Evolutionary conservation across 2,888 invertebrate species (phyloP).

Genomic region (Meghimatium bilineatum): DNA sequence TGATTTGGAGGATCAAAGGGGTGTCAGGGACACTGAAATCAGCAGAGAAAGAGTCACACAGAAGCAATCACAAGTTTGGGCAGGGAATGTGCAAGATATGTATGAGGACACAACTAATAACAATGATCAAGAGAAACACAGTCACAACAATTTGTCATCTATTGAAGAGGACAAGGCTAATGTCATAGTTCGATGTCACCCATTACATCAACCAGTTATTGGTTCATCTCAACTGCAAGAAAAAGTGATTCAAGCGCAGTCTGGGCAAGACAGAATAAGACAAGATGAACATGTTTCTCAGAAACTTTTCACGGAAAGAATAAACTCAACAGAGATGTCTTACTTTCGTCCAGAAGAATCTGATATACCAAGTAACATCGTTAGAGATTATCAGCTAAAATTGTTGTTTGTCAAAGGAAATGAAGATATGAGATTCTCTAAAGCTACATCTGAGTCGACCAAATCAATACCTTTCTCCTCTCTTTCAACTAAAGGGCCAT

Average conservation of each 20-base stretch:
- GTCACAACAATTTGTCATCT: not conserved
- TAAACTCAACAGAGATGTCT: not conserved
- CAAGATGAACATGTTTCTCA: not conserved
- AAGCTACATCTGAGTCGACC: not conserved
- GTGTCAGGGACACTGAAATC: not conserved
- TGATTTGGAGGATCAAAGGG: too few species aligned
- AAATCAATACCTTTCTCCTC: not conserved
- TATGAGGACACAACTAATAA: not conserved
- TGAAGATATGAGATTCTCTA: not conserved
- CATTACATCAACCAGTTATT: not conserved
- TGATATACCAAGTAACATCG: not conserved
- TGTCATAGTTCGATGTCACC: not conserved
- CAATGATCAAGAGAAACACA: not conserved
- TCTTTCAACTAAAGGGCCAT: conserved; percentile 5
- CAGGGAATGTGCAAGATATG: not conserved
- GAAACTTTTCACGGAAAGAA: not conserved
- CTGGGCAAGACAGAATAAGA: not conserved
- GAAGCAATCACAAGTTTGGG: not conserved
- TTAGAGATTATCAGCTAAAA: not conserved
- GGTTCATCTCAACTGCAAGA: not conserved
- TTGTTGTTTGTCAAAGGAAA: not conserved
- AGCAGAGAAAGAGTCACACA: not conserved
- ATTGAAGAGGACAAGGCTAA: not conserved
- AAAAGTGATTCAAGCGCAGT: not conserved
- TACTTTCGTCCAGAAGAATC: conserved; percentile 4